These are phyloP conservation scores for Azorinus chamasolen DNA, from an alignment of 2,888 invertebrate species.

Conservation along the genomic window DNA sequence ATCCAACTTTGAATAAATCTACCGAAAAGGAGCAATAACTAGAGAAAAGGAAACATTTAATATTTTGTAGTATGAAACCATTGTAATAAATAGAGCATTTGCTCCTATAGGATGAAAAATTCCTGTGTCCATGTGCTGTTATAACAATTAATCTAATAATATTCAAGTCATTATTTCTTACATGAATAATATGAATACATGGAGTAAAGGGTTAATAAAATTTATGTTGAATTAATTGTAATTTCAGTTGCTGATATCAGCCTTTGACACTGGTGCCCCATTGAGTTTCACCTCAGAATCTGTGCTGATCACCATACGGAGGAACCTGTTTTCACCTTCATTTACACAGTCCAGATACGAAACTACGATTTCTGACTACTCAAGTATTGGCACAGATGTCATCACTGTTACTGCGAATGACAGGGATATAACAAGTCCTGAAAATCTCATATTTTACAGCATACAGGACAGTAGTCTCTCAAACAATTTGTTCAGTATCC, in stretches of 20 bases:
- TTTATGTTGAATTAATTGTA: too few relatives aligned
- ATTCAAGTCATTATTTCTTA: too few relatives aligned
- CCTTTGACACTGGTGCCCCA: constrained; percentile 78
- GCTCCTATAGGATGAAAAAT: too few relatives aligned
- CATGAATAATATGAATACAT: too few relatives aligned
- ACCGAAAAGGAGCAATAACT: too few relatives aligned
- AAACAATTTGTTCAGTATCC: constrained; percentile 94
- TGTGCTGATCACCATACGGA: constrained; percentile 74
- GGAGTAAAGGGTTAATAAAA: too few relatives aligned
- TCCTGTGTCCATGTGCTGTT: too few relatives aligned
- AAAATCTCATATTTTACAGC: constrained; percentile 70
- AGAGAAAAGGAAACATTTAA: too few relatives aligned
- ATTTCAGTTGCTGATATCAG: constrained; percentile 71
- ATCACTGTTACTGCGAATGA: constrained; percentile 77
- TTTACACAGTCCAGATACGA: constrained; percentile 69
- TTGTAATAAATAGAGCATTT: too few relatives aligned
- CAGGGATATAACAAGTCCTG: constrained; percentile 76
- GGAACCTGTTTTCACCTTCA: constrained; percentile 77
- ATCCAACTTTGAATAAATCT: too few relatives aligned
- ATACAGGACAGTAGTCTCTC: constrained; percentile 86
- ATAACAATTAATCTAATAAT: too few relatives aligned
- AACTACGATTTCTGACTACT: constrained; percentile 73
- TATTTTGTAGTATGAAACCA: too few relatives aligned
- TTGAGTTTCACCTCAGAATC: constrained; percentile 66
- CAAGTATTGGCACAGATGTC: constrained; percentile 74